Evolutionary conservation across 2,113 vertebrate species (phyloP).

Genomic region (Colinus virginianus): DNA sequence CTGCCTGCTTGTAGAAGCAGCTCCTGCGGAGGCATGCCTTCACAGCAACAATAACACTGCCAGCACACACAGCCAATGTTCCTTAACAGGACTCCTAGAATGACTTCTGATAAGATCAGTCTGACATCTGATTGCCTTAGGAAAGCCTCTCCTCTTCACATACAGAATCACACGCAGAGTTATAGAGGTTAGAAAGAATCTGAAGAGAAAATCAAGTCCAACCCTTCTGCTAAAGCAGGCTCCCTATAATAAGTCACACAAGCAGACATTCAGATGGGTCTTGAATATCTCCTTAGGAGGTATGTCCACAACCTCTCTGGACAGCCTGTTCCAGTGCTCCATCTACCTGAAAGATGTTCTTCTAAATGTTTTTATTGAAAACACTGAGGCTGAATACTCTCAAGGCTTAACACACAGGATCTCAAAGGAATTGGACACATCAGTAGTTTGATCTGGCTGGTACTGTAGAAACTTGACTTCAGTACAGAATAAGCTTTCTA

Average conservation of each 20-base stretch:
- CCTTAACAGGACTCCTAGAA: not conserved
- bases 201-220: too few species aligned
- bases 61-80: fast-evolving
- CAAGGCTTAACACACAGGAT: not conserved
- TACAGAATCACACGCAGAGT: too few species aligned
- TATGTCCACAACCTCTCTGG: too few species aligned
- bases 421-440: not conserved
- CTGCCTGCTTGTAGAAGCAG: not conserved
- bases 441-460: not conserved
- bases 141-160: not conserved
- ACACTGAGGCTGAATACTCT: too few species aligned
- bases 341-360: too few species aligned
- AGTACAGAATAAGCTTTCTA: not conserved
- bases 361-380: too few species aligned
- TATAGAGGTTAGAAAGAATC: too few species aligned
- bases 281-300: too few species aligned
- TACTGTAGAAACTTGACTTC: not conserved
- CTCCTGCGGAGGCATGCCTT: not conserved
- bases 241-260: too few species aligned
- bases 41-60: not conserved
- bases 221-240: too few species aligned
- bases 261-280: too few species aligned
- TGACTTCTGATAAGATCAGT: fast-evolving
- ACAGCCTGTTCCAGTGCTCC: too few species aligned
- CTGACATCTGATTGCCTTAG: not conserved